Percentiles rank a stretch among this genome's conserved stretches.
These are phyloP conservation scores for Euwallacea similis DNA, from an alignment of 1,140 invertebrate genomes.

Conservation along the genomic window DNA sequence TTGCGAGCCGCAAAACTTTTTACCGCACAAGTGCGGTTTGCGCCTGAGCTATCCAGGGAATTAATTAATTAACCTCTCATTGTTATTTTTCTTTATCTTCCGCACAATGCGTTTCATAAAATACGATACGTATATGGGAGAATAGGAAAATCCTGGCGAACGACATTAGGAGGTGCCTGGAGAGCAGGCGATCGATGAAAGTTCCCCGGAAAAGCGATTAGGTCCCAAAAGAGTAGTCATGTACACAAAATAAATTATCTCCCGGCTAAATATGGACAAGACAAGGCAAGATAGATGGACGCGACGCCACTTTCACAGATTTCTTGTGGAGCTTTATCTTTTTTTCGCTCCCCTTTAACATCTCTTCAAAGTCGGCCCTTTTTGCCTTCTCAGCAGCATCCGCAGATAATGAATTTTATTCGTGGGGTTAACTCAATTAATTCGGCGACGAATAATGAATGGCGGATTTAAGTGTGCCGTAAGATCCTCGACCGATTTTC, in stretches of 20 bases:
- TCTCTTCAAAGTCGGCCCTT: neutral
- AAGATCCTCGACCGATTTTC: conserved; percentile 9
- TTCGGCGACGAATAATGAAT: neutral
- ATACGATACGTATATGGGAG: too few relatives aligned
- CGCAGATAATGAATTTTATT: conserved; percentile 4
- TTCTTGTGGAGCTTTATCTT: conserved; percentile 19
- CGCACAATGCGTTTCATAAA: too few relatives aligned
- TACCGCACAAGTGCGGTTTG: too few relatives aligned
- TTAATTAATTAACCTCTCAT: too few relatives aligned
- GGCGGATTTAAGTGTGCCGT: conserved; percentile 1
- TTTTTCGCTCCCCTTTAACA: conserved; percentile 9
- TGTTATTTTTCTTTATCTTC: too few relatives aligned
- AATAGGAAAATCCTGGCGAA: too few relatives aligned
- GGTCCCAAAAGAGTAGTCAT: conserved; percentile 38
- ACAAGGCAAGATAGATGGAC: conserved; percentile 44
- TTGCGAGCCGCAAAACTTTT: too few relatives aligned
- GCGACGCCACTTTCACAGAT: conserved; percentile 31
- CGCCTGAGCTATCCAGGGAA: too few relatives aligned
- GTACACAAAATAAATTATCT: conserved; percentile 46
- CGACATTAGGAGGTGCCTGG: too few relatives aligned
- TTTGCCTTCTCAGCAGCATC: conserved; percentile 6
- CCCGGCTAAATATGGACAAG: conserved; percentile 43
- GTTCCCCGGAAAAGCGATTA: conserved; percentile 26
- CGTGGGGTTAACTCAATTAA: neutral
- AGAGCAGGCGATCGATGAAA: conserved; percentile 13